These are phyloP conservation scores for Miichthys miiuy DNA, from an alignment of 2,797 vertebrate genomes.

Conservation along the genomic window DNA sequence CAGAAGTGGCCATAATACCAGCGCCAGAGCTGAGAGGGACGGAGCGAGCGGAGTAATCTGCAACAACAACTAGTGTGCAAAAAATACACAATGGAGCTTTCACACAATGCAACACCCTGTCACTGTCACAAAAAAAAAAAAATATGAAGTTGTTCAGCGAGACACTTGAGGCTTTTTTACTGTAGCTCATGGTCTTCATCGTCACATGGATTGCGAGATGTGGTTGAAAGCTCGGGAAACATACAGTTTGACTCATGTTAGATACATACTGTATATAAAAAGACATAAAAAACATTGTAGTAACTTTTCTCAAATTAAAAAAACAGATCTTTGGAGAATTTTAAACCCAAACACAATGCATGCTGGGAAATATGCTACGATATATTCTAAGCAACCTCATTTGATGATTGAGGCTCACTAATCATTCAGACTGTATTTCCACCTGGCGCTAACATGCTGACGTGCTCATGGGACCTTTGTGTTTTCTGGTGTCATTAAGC, in stretches of 20 bases:
- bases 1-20: conserved; percentile 33
- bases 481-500: too few relatives aligned
- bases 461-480: too few relatives aligned
- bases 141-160: neutral
- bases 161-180: too few relatives aligned
- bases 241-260: neutral
- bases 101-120: conserved; percentile 6
- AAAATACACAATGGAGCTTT: conserved; percentile 7
- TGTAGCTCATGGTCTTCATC: neutral
- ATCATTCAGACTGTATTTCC: too few relatives aligned
- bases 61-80: neutral
- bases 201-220: neutral
- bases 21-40: conserved; percentile 9
- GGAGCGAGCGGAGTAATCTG: conserved; percentile 16
- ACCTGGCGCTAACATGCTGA: too few relatives aligned
- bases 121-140: neutral
- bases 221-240: neutral
- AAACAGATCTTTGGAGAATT: neutral
- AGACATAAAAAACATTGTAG: neutral
- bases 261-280: neutral
- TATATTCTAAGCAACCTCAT: too few relatives aligned
- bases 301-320: neutral
- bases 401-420: too few relatives aligned
- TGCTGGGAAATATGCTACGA: neutral
- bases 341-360: too few relatives aligned